phyloP scores from a whole-genome alignment of 2,113 vertebrate species.

The Mesembrinibis cayennensis region DNA sequence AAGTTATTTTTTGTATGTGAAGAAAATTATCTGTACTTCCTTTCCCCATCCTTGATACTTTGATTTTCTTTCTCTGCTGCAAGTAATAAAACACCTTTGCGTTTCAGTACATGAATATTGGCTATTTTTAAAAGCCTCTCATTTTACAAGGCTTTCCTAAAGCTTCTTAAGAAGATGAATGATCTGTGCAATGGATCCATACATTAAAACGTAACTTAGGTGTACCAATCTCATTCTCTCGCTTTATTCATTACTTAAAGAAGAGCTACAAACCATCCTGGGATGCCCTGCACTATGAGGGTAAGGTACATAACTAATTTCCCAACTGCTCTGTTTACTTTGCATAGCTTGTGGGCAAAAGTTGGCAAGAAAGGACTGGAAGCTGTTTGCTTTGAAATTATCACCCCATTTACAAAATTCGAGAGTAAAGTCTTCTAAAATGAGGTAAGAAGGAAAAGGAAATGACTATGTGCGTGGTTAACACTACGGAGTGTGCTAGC shows the following conservation, averaged over 20 bases:
- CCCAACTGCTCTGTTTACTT: constrained; percentile 59
- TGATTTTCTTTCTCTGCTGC: background rate
- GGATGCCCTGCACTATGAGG: background rate
- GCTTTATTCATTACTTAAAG: background rate
- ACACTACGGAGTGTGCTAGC: background rate
- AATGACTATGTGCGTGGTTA: background rate
- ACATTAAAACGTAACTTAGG: background rate
- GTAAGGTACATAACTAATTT: constrained; percentile 30
- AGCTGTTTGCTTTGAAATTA: constrained; percentile 70
- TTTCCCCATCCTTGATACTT: background rate
- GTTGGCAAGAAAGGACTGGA: constrained; percentile 46
- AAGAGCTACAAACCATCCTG: background rate
- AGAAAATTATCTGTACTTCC: background rate
- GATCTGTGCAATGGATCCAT: background rate
- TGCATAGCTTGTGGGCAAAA: constrained; percentile 58
- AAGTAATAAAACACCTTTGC: background rate
- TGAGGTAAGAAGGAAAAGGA: constrained; percentile 58
- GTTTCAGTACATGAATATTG: background rate
- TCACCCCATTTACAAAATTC: constrained; percentile 65
- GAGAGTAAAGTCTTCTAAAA: constrained; percentile 44
- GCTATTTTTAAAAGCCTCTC: background rate
- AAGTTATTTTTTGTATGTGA: background rate
- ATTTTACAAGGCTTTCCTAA: constrained; percentile 13
- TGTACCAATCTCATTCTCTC: background rate
- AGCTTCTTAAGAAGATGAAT: background rate